phyloP scores from a whole-genome alignment of 2,113 vertebrate genomes.

The Melanerpes aurifrons region DNA sequence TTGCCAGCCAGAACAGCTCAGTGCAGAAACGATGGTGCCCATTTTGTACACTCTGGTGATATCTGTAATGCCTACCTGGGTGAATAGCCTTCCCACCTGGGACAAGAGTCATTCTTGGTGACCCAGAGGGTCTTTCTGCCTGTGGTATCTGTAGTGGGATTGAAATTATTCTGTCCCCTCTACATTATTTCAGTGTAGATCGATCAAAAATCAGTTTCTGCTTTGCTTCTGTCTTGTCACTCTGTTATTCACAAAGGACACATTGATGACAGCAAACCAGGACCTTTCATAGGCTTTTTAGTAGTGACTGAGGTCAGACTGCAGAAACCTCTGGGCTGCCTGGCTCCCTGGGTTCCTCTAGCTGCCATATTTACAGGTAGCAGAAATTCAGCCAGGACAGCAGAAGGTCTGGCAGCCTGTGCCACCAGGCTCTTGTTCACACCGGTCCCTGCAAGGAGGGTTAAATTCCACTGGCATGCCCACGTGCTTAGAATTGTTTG shows the following conservation, averaged over 20 bases:
- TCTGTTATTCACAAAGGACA: neutral
- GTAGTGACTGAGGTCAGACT: neutral
- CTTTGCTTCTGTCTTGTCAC: neutral
- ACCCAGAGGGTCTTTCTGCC: neutral
- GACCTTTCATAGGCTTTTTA: neutral
- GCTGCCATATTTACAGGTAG: neutral
- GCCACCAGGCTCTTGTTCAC: neutral
- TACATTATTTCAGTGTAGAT: neutral
- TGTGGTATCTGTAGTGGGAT: neutral
- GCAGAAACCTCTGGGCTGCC: neutral
- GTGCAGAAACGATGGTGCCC: neutral
- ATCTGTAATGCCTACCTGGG: neutral
- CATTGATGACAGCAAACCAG: neutral
- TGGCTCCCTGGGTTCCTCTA: neutral
- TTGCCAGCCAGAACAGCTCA: conserved; percentile 12
- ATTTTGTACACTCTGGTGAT: neutral
- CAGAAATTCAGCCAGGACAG: neutral
- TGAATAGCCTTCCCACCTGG: neutral
- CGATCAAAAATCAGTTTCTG: neutral
- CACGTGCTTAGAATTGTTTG: neutral
- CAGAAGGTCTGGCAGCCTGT: neutral
- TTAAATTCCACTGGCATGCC: neutral
- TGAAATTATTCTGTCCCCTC: neutral
- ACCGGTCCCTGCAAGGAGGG: neutral
- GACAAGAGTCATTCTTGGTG: neutral